phyloP scores from a whole-genome alignment of 2,113 vertebrate genomes.

The Apteryx mantelli region DNA sequence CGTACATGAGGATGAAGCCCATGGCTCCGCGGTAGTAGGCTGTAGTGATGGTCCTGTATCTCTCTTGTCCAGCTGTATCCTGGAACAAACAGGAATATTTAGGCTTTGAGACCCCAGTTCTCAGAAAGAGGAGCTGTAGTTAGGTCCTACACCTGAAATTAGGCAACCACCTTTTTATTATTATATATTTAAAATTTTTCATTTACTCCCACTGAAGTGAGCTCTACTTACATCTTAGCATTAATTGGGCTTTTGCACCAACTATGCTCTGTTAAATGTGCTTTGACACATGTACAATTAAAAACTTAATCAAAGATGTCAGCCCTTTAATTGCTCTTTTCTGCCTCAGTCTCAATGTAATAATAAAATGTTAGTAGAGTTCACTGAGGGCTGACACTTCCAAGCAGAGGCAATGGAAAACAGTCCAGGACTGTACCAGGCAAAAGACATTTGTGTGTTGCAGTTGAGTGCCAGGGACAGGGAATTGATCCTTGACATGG shows the following conservation, averaged over 20 bases:
- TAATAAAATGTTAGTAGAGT: conserved; percentile 25
- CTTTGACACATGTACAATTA: conserved; percentile 45
- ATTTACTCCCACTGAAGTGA: conserved; percentile 8
- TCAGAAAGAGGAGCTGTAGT: neutral
- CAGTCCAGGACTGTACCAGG: neutral
- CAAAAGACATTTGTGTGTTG: neutral
- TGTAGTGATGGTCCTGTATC: conserved; percentile 97
- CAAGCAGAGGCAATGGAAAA: conserved; percentile 32
- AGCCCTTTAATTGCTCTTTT: conserved; percentile 52
- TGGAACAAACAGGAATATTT: conserved; percentile 59
- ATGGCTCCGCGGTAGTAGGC: conserved; percentile 98
- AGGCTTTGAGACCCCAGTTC: neutral
- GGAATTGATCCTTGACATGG: neutral
- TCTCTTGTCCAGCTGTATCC: conserved; percentile 98
- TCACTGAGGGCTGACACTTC: conserved; percentile 30
- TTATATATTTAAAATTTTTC: neutral
- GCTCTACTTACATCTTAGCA: conserved; percentile 17
- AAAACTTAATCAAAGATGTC: conserved; percentile 41
- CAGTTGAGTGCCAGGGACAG: neutral
- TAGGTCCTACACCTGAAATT: neutral
- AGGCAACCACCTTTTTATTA: neutral
- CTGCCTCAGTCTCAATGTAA: neutral
- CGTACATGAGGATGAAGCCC: conserved; percentile 99
- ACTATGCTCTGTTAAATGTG: conserved; percentile 29
- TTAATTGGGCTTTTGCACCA: conserved; percentile 51